Evolutionary conservation across 2,113 vertebrate species (phyloP), one percentile per base, ranked within the genome.

Genomic region (Ophthalmolycus amberensis): DNA sequence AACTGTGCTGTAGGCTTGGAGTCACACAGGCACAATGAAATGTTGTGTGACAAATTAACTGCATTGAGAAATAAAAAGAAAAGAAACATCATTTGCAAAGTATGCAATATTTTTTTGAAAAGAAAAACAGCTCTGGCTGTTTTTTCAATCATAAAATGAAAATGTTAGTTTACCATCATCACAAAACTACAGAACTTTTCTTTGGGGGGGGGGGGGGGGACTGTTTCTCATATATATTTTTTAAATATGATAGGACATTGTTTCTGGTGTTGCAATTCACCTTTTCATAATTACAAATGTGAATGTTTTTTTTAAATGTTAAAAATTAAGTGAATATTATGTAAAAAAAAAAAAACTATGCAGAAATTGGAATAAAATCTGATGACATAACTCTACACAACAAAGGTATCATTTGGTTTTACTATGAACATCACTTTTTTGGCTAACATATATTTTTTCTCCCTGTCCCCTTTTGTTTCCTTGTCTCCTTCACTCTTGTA

Each of bases 11-110:
- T 44, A 38, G 64, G 62, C 59, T 87, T n/a, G 27, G 40, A 84
- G 38, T 77, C 81, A 67, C 52, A 78, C 50, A 81, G 38, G 66
- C 74, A 69, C 56, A 68, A 65, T 83, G 38, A 67, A 82, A 69
- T 69, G 70, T 59, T 50, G 37, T 79, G 59, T 54, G 34, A 85
- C 54, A 72, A 68, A 79, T 79, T 10, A 77, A 70, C n/a, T 58
- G 66, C 52, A 65, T 18, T 67, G 48, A 46, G 46, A 16, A 16
- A n/a, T n/a, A n/a, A 10, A 46, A 46, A 66, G 1, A 78, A 85
- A 65, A 6, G 1, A 34, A 79, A 70, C 29, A 58, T 34, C 6
- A 50, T 79, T 59, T 56, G 4, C n/a, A 59, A 71, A 75, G 34
- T 52, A 46, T 27, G 25, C 63, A 50, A 64, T 71, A 40, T 37